Percentiles rank a stretch among this genome's conserved stretches.
These are phyloP conservation scores for Rapana venosa DNA, from an alignment of 2,888 invertebrate species.

Conservation along the genomic window DNA sequence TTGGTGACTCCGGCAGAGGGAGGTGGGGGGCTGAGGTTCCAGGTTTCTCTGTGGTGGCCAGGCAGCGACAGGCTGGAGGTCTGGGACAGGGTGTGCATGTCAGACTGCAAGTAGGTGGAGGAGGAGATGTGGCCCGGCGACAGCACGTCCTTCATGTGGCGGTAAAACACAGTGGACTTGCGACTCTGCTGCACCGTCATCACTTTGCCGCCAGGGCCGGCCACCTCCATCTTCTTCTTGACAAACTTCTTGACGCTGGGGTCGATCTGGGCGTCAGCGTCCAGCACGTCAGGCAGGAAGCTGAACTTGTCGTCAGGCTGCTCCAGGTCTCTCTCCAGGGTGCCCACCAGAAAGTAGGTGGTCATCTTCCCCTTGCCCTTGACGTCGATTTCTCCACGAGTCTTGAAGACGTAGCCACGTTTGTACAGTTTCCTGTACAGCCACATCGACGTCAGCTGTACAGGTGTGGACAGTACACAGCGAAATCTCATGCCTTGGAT, in stretches of 20 bases:
- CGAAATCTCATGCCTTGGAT: too few species aligned
- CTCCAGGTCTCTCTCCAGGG: neutral
- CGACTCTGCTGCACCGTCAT: neutral
- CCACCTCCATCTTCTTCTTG: neutral
- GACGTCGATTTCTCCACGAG: conserved; percentile 85
- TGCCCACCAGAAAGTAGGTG: conserved; percentile 86
- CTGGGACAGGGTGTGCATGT: neutral
- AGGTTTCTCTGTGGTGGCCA: neutral
- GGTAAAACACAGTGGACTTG: neutral
- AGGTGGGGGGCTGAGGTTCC: neutral
- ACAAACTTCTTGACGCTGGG: neutral
- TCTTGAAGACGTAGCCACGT: conserved; percentile 61
- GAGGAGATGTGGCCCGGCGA: neutral
- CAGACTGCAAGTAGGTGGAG: neutral
- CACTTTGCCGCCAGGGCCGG: neutral
- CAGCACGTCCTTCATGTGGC: neutral
- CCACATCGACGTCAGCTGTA: too few species aligned
- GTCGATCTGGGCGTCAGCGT: neutral
- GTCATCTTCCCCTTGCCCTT: conserved; percentile 96
- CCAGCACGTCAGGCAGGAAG: neutral
- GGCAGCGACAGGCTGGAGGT: neutral
- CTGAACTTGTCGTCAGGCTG: conserved; percentile 21
- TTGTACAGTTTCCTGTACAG: conserved; percentile 4
- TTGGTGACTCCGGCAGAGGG: neutral
- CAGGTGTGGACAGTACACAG: too few species aligned